A percentile compares a stretch with the other conserved stretches of the same genome.
phyloP scores from a whole-genome alignment of 2,797 vertebrate species.

The Vespertilio murinus region DNA sequence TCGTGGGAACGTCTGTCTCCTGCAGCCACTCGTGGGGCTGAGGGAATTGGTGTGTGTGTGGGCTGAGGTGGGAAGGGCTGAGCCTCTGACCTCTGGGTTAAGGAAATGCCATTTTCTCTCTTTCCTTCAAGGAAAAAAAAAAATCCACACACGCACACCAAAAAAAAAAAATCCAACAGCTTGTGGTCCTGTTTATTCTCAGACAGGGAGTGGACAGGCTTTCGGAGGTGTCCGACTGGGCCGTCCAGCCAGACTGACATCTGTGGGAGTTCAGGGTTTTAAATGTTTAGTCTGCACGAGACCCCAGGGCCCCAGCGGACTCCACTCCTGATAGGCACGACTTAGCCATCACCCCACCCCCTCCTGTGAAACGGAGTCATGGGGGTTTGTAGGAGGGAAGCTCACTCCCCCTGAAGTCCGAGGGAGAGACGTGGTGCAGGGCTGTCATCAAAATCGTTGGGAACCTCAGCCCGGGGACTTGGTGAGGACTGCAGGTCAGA shows the following conservation, averaged over 20 bases:
- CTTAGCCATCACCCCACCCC: not conserved
- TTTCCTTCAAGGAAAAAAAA: constrained; percentile 54
- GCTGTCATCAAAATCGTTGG: not conserved
- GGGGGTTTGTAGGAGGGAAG: constrained; percentile 6
- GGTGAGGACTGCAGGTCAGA: not conserved
- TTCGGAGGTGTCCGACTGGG: constrained; percentile 75
- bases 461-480: not conserved
- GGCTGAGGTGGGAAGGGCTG: constrained; percentile 41
- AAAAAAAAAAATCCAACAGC: not conserved
- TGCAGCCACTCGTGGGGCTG: constrained; percentile 6
- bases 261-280: constrained; percentile 75
- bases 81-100: constrained; percentile 66
- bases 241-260: constrained; percentile 75
- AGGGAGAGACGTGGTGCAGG: not conserved
- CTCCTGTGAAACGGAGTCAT: constrained; percentile 12
- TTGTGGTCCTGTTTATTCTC: constrained; percentile 78
- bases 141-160: not conserved
- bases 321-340: constrained; percentile 51
- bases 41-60: constrained; percentile 37
- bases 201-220: constrained; percentile 65
- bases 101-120: constrained; percentile 68
- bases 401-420: not conserved
- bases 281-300: constrained; percentile 76
- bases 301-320: constrained; percentile 68
- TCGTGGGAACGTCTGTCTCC: constrained; percentile 32